Evolutionary conservation across 2,888 invertebrate genomes (phyloP).

Genomic region (Danaus chrysippus): DNA sequence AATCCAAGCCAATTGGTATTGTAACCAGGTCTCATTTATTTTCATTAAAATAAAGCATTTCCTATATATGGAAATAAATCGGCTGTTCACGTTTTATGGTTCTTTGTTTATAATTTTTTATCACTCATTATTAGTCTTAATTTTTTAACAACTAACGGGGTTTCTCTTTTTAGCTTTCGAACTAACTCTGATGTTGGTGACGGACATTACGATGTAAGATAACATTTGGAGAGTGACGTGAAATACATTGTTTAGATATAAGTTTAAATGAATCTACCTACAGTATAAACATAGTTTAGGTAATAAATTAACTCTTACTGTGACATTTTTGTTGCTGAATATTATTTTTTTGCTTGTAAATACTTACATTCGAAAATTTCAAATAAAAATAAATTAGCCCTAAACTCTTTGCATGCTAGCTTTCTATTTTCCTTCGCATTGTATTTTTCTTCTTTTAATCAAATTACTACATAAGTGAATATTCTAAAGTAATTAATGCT

Average conservation of each 20-base stretch:
- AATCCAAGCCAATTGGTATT: not conserved
- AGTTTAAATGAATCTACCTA: slow-evolving; percentile 42
- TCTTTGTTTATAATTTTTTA: slow-evolving; percentile 1
- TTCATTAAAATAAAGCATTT: not conserved
- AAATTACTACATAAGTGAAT: not conserved
- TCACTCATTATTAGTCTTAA: not conserved
- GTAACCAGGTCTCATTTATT: slow-evolving; percentile 1
- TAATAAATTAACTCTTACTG: slow-evolving; percentile 38
- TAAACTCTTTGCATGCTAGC: not conserved
- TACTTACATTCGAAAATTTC: not conserved
- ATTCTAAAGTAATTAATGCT: not conserved
- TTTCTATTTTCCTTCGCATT: not conserved
- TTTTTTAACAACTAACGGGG: slow-evolving; percentile 32
- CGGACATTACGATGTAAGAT: slow-evolving; percentile 71
- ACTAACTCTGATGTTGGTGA: slow-evolving; percentile 70
- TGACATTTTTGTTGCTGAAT: not conserved
- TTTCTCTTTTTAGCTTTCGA: slow-evolving; percentile 67
- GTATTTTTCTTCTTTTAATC: not conserved
- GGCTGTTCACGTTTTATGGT: slow-evolving; percentile 3
- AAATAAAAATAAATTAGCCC: not conserved
- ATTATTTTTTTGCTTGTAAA: not conserved
- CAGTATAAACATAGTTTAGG: slow-evolving; percentile 58
- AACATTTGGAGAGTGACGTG: slow-evolving; percentile 59
- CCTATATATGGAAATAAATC: not conserved
- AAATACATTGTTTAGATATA: slow-evolving; percentile 34